Base-by-base conservation (phyloP, 2,888 invertebrate species). In the Ceriagrion tenellum region DNA sequence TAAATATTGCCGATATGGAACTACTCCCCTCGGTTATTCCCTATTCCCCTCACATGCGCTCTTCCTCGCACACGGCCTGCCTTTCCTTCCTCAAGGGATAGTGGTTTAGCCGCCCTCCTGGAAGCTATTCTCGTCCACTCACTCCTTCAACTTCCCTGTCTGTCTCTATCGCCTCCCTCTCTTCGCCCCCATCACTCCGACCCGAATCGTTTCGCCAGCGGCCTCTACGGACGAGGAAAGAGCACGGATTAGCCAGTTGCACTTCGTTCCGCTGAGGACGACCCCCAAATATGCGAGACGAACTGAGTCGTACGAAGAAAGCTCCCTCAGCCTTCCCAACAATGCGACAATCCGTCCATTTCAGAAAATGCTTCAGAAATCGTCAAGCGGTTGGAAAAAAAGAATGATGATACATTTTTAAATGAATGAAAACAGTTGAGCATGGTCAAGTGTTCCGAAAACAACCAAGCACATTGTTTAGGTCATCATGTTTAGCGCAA, bases 21-120 rank as follows among this genome's bases (percentile, higher is more conserved):
- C 88, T 23, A 20, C 18, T 20, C 88, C n/a, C 35, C 47, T 40
- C 88, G 47, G 47, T 8, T 47, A 47, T 47, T 47, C 47, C 47
- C 47, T 47, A 4, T 4, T 47, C 30, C 35, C 56, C n/a, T 20
- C 91, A 16, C 59, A 18, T 63, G 26, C 30, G 91, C 63, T 63
- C 91, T 74, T n/a, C 35, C 93, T 69, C 93, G 63, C 35, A 63
- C 93, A 2, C 59, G 0, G 16, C 59, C 59, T 40, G 23, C 91
- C 91, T 63, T 81, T 91, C 91, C 91, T 91, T 91, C 93, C 93
- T 93, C 93, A 93, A 93, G 69, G 74, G 93, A 93, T 69, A 93
- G 93, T 93, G 93, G 93, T 93, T 93, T 93, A 74, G 93, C 93
- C 93, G 93, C 47, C 69, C 93, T 91, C 63, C 91, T 90, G 90